Evolutionary conservation across 2,888 invertebrate species (phyloP).

Genomic region (Hyalella azteca): DNA sequence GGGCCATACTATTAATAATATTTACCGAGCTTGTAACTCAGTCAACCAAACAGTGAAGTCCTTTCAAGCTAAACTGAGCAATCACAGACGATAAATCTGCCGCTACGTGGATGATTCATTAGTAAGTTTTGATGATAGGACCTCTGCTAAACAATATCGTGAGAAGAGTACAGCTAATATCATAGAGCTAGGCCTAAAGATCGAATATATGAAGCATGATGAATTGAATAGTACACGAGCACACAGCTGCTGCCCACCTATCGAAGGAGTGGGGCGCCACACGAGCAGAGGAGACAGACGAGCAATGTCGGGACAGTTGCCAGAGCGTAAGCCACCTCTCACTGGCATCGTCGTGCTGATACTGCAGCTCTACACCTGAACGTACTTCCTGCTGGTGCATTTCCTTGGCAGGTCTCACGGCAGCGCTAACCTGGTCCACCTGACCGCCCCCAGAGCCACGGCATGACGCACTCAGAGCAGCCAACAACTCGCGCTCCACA

Average conservation of each 20-base stretch:
- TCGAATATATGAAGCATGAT: too few species aligned
- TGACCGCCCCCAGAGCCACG: not conserved
- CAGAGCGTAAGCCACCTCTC: constrained; percentile 56
- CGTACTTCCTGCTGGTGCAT: not conserved
- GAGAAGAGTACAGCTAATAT: too few species aligned
- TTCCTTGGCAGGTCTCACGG: not conserved
- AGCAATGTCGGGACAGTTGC: constrained; percentile 52
- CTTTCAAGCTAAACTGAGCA: too few species aligned
- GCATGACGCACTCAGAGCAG: not conserved
- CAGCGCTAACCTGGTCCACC: not conserved
- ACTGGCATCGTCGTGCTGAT: constrained; percentile 71
- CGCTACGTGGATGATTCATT: too few species aligned
- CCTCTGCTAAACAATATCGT: too few species aligned
- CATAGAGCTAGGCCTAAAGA: too few species aligned
- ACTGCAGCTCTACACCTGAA: constrained; percentile 71
- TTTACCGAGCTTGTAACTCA: too few species aligned
- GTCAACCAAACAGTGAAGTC: too few species aligned
- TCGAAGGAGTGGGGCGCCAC: not conserved
- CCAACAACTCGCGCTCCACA: constrained; percentile 41
- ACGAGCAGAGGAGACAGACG: not conserved
- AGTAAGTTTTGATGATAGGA: too few species aligned
- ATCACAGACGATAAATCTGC: too few species aligned
- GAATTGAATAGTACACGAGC: too few species aligned
- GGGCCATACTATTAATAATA: too few species aligned
- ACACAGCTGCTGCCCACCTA: not conserved